Percentiles rank a stretch among this genome's conserved stretches.
Evolutionary conservation across 1,140 invertebrate genomes (phyloP).

Genomic region (Kradibia gibbosae): DNA sequence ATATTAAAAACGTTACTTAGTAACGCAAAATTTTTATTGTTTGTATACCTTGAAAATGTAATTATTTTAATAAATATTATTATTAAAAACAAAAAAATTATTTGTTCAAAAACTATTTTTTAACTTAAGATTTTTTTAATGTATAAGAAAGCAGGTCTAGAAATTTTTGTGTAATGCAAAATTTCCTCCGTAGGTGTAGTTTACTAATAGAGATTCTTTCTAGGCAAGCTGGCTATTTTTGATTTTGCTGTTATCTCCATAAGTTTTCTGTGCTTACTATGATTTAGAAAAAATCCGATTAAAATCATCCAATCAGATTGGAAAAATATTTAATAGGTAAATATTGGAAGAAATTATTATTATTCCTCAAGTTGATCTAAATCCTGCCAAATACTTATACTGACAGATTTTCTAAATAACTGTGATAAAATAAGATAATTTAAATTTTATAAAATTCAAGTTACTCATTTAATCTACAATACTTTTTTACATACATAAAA

Average conservation of each 20-base stretch:
- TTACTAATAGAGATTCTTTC: conserved; percentile 3
- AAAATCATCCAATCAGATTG: conserved; percentile 5
- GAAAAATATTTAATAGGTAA: background rate
- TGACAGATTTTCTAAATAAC: background rate
- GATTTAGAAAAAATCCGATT: background rate
- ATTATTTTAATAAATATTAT: too few species aligned
- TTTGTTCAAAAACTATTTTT: too few species aligned
- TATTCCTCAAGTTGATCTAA: background rate
- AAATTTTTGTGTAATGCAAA: too few species aligned
- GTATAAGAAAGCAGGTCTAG: too few species aligned
- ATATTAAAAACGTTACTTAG: too few species aligned
- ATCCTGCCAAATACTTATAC: background rate
- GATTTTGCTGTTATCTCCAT: background rate
- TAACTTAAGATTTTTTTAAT: too few species aligned
- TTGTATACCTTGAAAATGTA: too few species aligned
- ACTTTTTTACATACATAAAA: too few species aligned
- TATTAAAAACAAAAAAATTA: too few species aligned
- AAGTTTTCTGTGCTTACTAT: background rate
- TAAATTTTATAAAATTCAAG: background rate
- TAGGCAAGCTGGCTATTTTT: background rate
- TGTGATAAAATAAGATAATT: background rate
- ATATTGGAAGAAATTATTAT: background rate
- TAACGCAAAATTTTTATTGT: too few species aligned
- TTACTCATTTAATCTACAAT: background rate
- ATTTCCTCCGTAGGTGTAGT: background rate